Evolutionary conservation across 2,888 invertebrate genomes (phyloP), one percentile per base, ranked within the genome.

Genomic region (Neoaliturus tenellus): DNA sequence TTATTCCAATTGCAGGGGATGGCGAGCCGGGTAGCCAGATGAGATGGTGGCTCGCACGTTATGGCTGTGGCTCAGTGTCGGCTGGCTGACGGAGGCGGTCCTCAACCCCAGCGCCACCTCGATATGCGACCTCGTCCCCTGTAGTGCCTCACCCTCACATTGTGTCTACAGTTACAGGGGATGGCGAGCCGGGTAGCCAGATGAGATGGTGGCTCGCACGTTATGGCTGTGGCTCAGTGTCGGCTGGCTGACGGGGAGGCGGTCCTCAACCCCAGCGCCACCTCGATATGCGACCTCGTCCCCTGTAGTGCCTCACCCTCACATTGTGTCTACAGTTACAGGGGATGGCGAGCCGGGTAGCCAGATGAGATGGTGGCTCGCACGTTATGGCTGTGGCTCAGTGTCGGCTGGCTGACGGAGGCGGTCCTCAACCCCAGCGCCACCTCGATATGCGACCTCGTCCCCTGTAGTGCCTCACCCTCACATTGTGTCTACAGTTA

Each of bases 81-180:
- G 41, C 31, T 69, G 69, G 82, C 82, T 82, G 33, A 55, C 83
- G 31, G 84, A 85, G 51, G 83, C 78, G 35, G 48, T 78, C 35
- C 44, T 78, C 33, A 48, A 55, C 51, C 78, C 78, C 3, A 55
- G 78, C 20, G 35, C 84, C 33, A 55, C 82, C 39, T 67, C 83
- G 25, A 67, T 82, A 44, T 84, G 82, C 67, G 84, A 86, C 39
- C 80, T 84, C 12, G 81, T 51, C 12, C 83, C 78, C 28, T 85
- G 85, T 51, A 35, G 55, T n/a, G n/a, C n/a, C n/a, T n/a, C n/a
- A n/a, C n/a, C n/a, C n/a, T n/a, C n/a, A n/a, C n/a, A n/a, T n/a
- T n/a, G n/a, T n/a, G n/a, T n/a, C n/a, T n/a, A n/a, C n/a, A n/a
- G n/a, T n/a, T n/a, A n/a, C n/a, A n/a, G n/a, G n/a, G n/a, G n/a